These are phyloP conservation scores for Rotaria magnacalcarata DNA, from an alignment of 2,888 invertebrate genomes.

Conservation along the genomic window DNA sequence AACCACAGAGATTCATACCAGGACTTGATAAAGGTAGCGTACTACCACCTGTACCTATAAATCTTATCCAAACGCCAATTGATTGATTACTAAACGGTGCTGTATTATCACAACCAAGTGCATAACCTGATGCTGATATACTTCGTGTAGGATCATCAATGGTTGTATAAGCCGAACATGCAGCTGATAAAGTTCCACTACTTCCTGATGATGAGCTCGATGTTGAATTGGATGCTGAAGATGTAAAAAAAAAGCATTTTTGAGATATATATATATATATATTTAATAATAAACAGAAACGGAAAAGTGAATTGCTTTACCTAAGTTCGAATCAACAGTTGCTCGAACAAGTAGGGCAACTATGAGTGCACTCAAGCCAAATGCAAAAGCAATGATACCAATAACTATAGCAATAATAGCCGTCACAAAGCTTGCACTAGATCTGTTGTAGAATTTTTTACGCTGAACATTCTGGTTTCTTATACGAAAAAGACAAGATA, in stretches of 20 bases:
- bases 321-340: background rate
- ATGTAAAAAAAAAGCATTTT: background rate
- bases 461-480: background rate
- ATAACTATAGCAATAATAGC: background rate
- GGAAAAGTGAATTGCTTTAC: background rate
- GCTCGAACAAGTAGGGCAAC: background rate
- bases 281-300: background rate
- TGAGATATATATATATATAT: background rate
- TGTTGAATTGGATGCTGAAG: background rate
- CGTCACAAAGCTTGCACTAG: background rate
- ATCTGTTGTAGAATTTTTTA: background rate
- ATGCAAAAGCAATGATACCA: background rate
- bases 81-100: background rate
- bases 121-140: background rate
- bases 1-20: background rate
- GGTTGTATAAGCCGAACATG: background rate
- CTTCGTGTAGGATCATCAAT: background rate
- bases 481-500: no score
- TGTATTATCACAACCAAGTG: background rate
- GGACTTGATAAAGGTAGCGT: background rate
- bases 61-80: background rate
- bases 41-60: background rate
- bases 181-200: background rate
- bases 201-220: background rate
- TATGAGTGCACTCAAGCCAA: background rate